Evolutionary conservation across 2,797 vertebrate genomes (phyloP).

Genomic region (Bradypodion ventrale): DNA sequence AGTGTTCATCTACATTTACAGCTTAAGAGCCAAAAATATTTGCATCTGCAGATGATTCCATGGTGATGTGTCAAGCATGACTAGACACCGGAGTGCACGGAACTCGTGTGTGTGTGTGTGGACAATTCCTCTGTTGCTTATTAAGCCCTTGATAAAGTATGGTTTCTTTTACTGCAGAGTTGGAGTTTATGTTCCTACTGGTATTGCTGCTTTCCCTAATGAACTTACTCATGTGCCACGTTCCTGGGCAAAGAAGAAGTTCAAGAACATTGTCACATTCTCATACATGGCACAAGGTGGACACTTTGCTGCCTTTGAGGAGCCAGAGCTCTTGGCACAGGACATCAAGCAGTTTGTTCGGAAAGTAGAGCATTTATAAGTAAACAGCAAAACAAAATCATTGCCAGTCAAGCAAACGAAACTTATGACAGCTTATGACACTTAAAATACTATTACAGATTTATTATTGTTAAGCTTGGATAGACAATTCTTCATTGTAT

Average conservation of each 20-base stretch:
- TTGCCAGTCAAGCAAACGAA: too few species aligned
- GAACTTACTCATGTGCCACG: slow-evolving; percentile 80
- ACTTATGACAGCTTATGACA: neutral
- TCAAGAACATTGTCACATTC: slow-evolving; percentile 79
- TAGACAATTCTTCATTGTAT: neutral
- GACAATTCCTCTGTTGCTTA: neutral
- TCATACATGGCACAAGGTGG: slow-evolving; percentile 84
- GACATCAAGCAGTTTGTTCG: slow-evolving; percentile 82
- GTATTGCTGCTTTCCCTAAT: slow-evolving; percentile 83
- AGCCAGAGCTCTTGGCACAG: slow-evolving; percentile 82
- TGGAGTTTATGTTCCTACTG: slow-evolving; percentile 79
- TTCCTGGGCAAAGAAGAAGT: slow-evolving; percentile 74
- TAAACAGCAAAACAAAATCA: neutral
- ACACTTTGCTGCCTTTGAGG: slow-evolving; percentile 89
- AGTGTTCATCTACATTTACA: too few species aligned
- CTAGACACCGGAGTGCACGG: too few species aligned
- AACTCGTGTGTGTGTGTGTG: too few species aligned
- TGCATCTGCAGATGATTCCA: too few species aligned
- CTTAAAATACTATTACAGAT: neutral
- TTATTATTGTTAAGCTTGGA: neutral
- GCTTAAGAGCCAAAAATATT: too few species aligned
- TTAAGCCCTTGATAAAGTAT: neutral
- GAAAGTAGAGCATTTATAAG: slow-evolving; percentile 79
- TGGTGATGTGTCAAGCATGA: too few species aligned
- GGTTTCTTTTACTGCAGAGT: slow-evolving; percentile 66